Evolutionary conservation across 1,140 invertebrate genomes (phyloP).

Genomic region (Palaemon carinicauda): DNA sequence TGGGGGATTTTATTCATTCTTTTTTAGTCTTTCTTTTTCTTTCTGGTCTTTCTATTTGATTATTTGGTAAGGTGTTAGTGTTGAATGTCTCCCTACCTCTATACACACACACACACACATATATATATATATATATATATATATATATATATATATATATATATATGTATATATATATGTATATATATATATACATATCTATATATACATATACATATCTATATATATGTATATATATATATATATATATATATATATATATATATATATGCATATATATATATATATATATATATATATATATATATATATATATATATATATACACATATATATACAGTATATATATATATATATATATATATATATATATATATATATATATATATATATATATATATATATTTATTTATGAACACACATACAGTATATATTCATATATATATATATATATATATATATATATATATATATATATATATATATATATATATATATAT

Average conservation of each 20-base stretch:
- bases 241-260: not conserved
- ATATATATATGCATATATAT: not conserved
- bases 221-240: conserved; percentile 7
- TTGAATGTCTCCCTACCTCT: not conserved
- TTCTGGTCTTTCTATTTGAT: not conserved
- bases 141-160: not conserved
- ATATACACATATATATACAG: not conserved
- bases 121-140: conserved; percentile 6
- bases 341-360: too few species aligned
- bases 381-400: too few species aligned
- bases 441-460: not conserved
- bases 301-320: conserved; percentile 2
- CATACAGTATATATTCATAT: not conserved
- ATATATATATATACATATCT: not conserved
- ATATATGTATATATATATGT: not conserved
- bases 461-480: not conserved
- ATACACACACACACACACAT: not conserved
- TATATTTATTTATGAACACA: not conserved
- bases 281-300: not conserved
- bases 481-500: not conserved
- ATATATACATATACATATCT: not conserved
- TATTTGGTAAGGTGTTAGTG: not conserved
- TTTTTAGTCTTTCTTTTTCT: not conserved
- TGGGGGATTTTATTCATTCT: too few species aligned
- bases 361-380: too few species aligned